Base-by-base conservation (phyloP, 2,888 invertebrate genomes). In the Gasteruption jaculator region DNA sequence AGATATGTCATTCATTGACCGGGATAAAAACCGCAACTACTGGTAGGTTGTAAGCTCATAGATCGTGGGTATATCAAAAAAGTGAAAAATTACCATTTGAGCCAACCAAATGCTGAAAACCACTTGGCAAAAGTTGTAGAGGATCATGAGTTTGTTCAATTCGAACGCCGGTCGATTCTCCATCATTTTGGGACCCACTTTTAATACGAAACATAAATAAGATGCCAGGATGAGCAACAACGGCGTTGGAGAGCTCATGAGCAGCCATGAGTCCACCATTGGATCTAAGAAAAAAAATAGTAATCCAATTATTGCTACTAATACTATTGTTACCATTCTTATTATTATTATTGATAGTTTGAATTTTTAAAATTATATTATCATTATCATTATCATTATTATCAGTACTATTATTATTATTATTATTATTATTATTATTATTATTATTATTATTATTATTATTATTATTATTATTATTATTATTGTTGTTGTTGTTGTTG, bases 101-200 rank as follows among this genome's bases (percentile, higher is more conserved):
- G 79, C 76, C 54, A 92, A 74, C 76, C 81, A 92, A 10, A 82
- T 68, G 58, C 91, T 93, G 72, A 91, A 85, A 10, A 86, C 31
- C 4, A 94, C 91, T 79, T 94, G 93, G 40, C 85, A 82, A n/a
- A 85, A 78, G 63, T 95, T 95, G 71, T 94, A 95, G 1, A 78
- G 62, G 12, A 89, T 78, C 62, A 93, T 79, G 0, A 85, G 63
- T 31, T 77, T 76, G 59, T 88, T 84, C 40, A 93, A 65, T 52
- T 87, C 80, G 58, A 82, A 84, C 0, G 87, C 81, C 46, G 84
- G 80, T 47, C 81, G 74, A 43, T 85, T 84, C 47, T 81, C 77
- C 88, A 89, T 88, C 60, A 81, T 80, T 24, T 80, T 76, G 2
- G 88, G 88, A 1, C 88, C 88, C 32, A 84, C 74, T 54, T 83